phyloP scores from a whole-genome alignment of 23 tunicate genomes.

The Corella eumyota region DNA sequence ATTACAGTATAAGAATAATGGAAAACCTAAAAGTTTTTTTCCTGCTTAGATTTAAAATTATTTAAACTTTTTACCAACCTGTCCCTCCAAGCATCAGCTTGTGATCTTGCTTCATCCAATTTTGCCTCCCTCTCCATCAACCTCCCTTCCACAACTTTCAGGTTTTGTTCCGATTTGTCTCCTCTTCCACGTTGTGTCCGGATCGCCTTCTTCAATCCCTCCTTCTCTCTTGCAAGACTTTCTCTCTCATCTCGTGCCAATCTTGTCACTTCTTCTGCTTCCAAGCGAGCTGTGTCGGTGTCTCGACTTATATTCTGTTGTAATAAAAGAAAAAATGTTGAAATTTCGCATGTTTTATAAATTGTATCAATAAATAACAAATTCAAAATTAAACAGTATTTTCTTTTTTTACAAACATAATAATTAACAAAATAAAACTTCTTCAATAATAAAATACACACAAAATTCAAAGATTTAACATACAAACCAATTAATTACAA shows the following conservation, averaged over 20 bases:
- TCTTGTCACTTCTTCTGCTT: slow-evolving; percentile 49
- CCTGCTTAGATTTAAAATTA: no score
- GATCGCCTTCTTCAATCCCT: slow-evolving; percentile 55
- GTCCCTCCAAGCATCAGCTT: slow-evolving; percentile 80
- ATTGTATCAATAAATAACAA: no score
- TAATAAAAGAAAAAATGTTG: slow-evolving; percentile 1
- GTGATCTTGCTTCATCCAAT: slow-evolving; percentile 48
- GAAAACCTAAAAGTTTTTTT: no score
- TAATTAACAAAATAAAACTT: no score
- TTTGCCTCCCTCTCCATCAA: slow-evolving; percentile 47
- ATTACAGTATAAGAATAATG: no score
- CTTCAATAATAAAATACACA: no score
- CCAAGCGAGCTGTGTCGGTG: slow-evolving; percentile 21
- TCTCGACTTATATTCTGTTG: slow-evolving; percentile 57
- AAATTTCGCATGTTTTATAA: no score
- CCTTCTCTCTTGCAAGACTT: slow-evolving; percentile 50
- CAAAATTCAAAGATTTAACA: no score
- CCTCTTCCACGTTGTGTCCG: slow-evolving; percentile 54
- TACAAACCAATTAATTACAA: no score
- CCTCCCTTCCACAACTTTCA: slow-evolving; percentile 25
- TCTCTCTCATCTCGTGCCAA: slow-evolving; percentile 45
- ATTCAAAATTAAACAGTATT: no score
- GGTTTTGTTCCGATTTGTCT: slow-evolving; percentile 49
- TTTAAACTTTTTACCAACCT: slow-evolving; percentile 23
- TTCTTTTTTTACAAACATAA: not conserved